Evolutionary conservation across 2,888 invertebrate genomes (phyloP), one percentile per base, ranked within the genome.

Genomic region (Drosophila buzzatii): DNA sequence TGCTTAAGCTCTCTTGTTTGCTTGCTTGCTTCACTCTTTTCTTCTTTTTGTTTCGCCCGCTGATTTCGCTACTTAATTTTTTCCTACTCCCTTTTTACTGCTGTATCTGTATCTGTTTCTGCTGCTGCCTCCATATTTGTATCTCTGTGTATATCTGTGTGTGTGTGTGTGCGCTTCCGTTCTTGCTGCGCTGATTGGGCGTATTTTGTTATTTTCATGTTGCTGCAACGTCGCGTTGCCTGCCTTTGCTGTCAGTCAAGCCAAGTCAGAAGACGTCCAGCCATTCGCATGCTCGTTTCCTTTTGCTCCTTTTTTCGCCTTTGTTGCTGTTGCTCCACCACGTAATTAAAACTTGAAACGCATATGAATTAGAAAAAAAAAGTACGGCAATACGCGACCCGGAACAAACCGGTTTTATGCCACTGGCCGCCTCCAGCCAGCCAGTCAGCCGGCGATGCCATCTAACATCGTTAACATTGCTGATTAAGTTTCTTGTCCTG

Each of bases 321-420:
- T 57, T 53, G 18, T 33, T 42, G 51, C 39, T 37, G 23, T 39
- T 61, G 59, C 42, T 67, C 37, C 59, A 82, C 89, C 92, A 91
- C 91, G 91, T 92, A 92, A 92, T 91, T 92, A 92, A 91, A 92
- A 91, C 92, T 91, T 86, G 92, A 91, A 91, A 88, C 90, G 91
- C 92, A 91, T 91, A 91, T 91, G 87, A 91, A 91, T 92, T 91
- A 91, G 92, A 87, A 88, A 27, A 85, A 79, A 89, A 85, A 78
- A 89, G 70, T 74, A 84, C 82, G 60, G 81, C 85, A 72, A 70
- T 55, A 55, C 65, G 63, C 74, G 85, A 87, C 71, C 79, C 79
- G 75, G 70, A 80, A 85, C 66, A 73, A 62, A 81, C 70, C 70
- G 76, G 71, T 75, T 89, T 81, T 75, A 86, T 81, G 84, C 67